Evolutionary conservation across 2,113 vertebrate species (phyloP), one percentile per base, ranked within the genome.

Genomic region (Capreolus pygargus): DNA sequence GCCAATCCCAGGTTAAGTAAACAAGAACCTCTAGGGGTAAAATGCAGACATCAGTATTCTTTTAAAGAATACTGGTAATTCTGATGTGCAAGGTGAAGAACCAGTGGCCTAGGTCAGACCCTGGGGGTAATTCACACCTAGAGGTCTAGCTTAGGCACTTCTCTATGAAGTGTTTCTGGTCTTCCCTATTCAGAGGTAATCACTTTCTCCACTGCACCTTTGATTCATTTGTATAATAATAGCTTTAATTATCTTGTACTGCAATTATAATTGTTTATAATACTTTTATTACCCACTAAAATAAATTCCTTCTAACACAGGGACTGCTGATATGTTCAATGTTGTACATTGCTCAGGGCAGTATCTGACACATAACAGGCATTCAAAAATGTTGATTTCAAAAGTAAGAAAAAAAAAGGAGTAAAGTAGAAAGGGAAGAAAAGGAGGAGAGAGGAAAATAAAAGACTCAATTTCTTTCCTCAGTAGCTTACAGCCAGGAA

Each of bases 251-350:
- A 93, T 47, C 82, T 2, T 89, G 16, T 83, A 4, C 28, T 83
- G 23, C 13, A 76, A 76, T 85, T 92, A 76, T 55, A n/a, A n/a
- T 50, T 60, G 10, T 45, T 94, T 47, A 52, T 1, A 45, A 19
- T 55, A 76, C 55, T 81, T 93, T 81, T 86, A 95, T 89, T 92
- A 87, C n/a, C 64, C 43, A 92, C 50, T 96, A 84, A 97, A 70
- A 93, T 64, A 83, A 67, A 74, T 33, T 60, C 43, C 43, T 90
- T 81, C 84, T 91, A 76, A 92, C 47, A 90, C 5, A 82, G 1
- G 17, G 47, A 83, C 16, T 95, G 70, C 61, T 92, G 33, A 67
- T 52, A 89, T 61, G 76, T 76, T 93, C 67, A 89, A 8, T 61
- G 25, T 3, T 92, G 15, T 45, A 78, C 25, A 86, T 16, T 85